These are phyloP conservation scores for Dynastes grantii DNA, from an alignment of 2,888 invertebrate genomes.

Conservation along the genomic window DNA sequence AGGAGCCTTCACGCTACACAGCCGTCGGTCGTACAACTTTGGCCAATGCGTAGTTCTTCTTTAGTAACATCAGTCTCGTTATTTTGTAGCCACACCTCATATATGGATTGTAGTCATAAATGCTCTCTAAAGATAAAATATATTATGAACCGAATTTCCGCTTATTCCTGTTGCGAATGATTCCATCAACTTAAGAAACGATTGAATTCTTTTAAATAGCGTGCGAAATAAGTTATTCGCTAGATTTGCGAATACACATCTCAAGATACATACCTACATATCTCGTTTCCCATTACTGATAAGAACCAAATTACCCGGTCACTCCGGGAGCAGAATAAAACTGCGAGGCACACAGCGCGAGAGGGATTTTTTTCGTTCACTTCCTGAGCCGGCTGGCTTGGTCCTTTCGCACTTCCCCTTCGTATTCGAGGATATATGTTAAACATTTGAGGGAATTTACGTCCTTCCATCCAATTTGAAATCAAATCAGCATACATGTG, in stretches of 20 bases:
- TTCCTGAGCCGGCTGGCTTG: slow-evolving; percentile 15
- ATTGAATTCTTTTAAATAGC: slow-evolving; percentile 23
- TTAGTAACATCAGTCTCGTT: too few species aligned
- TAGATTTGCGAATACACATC: slow-evolving; percentile 9
- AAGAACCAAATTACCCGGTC: slow-evolving; percentile 44
- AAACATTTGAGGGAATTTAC: slow-evolving; percentile 46
- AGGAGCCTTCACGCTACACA: too few species aligned
- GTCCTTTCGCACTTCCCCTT: slow-evolving; percentile 27
- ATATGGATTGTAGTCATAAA: too few species aligned
- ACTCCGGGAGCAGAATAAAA: slow-evolving; percentile 41
- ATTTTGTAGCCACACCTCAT: too few species aligned
- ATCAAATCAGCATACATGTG: slow-evolving; percentile 50
- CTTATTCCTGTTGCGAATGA: background rate
- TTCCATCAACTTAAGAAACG: background rate
- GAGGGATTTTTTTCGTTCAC: slow-evolving; percentile 42
- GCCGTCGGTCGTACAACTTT: too few species aligned
- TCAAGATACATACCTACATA: slow-evolving; percentile 16
- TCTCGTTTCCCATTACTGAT: slow-evolving; percentile 21
- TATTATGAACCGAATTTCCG: too few species aligned
- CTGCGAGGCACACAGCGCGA: slow-evolving; percentile 19
- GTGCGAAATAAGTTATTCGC: slow-evolving; percentile 22
- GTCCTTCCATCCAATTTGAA: slow-evolving; percentile 50
- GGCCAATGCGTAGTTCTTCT: too few species aligned
- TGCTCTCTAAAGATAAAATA: too few species aligned
- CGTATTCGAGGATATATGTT: slow-evolving; percentile 44